phyloP scores from a whole-genome alignment of 2,113 vertebrate genomes.

The Chaetura pelagica region DNA sequence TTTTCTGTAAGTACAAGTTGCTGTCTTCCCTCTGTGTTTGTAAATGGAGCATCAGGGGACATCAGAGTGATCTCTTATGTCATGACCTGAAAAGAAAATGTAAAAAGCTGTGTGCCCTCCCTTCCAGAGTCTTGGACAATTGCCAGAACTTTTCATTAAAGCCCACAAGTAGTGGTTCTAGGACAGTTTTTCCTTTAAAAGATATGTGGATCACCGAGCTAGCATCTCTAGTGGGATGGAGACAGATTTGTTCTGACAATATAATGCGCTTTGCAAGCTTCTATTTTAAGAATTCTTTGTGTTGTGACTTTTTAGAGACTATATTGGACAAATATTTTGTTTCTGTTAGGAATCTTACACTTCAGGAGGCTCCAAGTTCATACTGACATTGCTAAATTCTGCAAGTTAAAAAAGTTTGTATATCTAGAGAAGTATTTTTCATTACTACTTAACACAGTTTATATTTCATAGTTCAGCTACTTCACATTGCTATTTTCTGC shows the following conservation, averaged over 20 bases:
- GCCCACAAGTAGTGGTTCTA: not conserved
- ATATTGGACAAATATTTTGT: slow-evolving; percentile 20
- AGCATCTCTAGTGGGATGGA: slow-evolving; percentile 10
- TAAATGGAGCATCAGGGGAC: not conserved
- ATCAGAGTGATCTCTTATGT: slow-evolving; percentile 26
- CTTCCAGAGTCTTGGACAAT: not conserved
- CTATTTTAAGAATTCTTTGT: slow-evolving; percentile 61
- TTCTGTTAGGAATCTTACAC: not conserved
- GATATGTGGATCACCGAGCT: slow-evolving; percentile 10
- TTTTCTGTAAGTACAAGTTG: not conserved
- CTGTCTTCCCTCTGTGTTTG: not conserved
- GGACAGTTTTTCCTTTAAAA: slow-evolving; percentile 33
- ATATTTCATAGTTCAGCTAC: not conserved
- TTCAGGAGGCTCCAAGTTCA: not conserved
- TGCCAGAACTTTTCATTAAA: slow-evolving; percentile 30
- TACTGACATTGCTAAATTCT: not conserved
- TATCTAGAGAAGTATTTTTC: not conserved
- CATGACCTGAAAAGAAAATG: slow-evolving; percentile 23
- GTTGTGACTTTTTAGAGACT: not conserved
- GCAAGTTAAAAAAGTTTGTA: rapidly evolving
- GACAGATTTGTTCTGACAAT: slow-evolving; percentile 56
- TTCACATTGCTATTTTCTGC: not conserved
- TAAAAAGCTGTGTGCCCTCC: not conserved
- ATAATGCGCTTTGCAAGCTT: slow-evolving; percentile 38
- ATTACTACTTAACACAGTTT: not conserved